A percentile compares a stretch with the other conserved stretches of the same genome.
Evolutionary conservation across 2,797 vertebrate genomes (phyloP).

Genomic region (Amphiprion clarkii): DNA sequence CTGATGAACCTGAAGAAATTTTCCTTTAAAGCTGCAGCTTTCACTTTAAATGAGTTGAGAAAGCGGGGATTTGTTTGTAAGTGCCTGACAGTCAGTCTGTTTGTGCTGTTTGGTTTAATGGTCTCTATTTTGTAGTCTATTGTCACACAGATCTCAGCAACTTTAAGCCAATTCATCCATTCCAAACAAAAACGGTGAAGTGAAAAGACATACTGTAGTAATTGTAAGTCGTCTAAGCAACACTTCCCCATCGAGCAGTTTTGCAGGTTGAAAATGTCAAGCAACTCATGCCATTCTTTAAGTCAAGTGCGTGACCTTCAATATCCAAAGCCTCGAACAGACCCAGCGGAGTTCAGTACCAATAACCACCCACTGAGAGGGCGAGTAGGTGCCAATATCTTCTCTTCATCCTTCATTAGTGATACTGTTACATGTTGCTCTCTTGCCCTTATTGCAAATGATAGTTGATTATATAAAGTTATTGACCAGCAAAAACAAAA

Average conservation of each 20-base stretch:
- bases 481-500: constrained; percentile 37
- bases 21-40: neutral
- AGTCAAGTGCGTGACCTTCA: constrained; percentile 29
- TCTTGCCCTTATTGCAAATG: constrained; percentile 22
- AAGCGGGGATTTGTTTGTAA: neutral
- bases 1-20: neutral
- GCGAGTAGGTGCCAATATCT: constrained; percentile 7
- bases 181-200: neutral
- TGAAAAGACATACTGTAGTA: neutral
- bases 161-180: constrained; percentile 1
- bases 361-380: constrained; percentile 19
- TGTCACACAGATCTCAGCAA: neutral
- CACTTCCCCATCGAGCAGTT: no score
- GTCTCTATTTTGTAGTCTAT: constrained; percentile 19
- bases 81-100: neutral
- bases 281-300: neutral
- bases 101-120: neutral
- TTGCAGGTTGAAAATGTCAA: constrained; percentile 38
- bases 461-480: constrained; percentile 25
- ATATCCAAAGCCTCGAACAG: constrained; percentile 1
- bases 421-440: constrained; percentile 11
- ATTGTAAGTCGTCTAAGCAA: no score
- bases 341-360: constrained; percentile 17
- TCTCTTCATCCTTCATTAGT: constrained; percentile 22
- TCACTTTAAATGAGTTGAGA: neutral